Percentiles rank a stretch among this genome's conserved stretches.
Evolutionary conservation across 1,140 invertebrate genomes (phyloP).

Genomic region (Centruroides sculpturatus): DNA sequence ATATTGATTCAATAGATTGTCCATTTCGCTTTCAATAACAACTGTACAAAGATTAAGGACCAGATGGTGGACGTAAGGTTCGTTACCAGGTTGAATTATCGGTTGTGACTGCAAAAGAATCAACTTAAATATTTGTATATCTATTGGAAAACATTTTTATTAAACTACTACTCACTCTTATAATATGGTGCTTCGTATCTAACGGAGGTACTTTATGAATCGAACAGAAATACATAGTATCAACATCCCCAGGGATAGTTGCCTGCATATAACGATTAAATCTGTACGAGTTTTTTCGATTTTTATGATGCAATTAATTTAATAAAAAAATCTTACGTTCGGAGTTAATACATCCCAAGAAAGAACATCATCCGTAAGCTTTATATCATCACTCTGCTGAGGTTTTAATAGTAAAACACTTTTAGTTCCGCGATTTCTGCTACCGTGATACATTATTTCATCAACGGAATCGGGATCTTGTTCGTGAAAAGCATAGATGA

Average conservation of each 20-base stretch:
- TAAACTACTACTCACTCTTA: too few species aligned
- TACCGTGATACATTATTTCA: conserved; percentile 17
- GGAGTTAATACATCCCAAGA: conserved; percentile 14
- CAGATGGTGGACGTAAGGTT: conserved; percentile 48
- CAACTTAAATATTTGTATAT: neutral
- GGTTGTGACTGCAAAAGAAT: conserved; percentile 23
- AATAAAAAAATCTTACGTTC: conserved; percentile 1
- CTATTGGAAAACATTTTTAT: too few species aligned
- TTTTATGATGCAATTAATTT: too few species aligned
- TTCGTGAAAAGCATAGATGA: conserved; percentile 22
- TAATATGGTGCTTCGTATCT: neutral
- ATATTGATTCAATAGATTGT: neutral
- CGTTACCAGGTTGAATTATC: conserved; percentile 30
- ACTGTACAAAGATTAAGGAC: conserved; percentile 53
- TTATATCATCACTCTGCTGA: neutral
- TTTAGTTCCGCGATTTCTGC: conserved; percentile 14
- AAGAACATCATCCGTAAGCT: neutral
- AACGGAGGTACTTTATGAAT: neutral
- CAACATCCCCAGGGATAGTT: neutral
- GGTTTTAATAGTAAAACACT: conserved; percentile 14
- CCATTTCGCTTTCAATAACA: conserved; percentile 16
- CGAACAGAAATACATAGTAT: neutral
- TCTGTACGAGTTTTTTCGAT: too few species aligned
- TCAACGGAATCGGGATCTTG: conserved; percentile 20
- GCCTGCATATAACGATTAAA: neutral